Percentiles rank a stretch among this genome's conserved stretches.
Conservation (phyloP, 2,888 invertebrate genomes). For the Cordilura impudica region DNA sequence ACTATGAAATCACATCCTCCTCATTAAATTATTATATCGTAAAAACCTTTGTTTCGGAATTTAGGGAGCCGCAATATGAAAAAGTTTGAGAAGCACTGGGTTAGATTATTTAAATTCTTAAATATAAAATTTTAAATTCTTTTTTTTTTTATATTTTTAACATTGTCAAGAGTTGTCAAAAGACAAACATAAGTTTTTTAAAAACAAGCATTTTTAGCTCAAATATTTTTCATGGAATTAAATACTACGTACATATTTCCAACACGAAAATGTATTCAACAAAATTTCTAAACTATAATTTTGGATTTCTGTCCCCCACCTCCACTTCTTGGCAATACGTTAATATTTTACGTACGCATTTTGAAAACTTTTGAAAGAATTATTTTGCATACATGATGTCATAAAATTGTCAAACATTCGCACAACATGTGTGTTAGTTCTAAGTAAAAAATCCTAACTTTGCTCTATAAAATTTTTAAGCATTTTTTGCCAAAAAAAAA, state of each 20-base stretch:
- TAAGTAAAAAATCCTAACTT: background rate
- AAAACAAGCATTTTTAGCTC: constrained; percentile 23
- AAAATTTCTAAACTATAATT: background rate
- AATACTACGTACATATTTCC: constrained; percentile 31
- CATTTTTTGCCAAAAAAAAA: background rate
- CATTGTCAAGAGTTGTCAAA: constrained; percentile 25
- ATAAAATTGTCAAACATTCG: constrained; percentile 43
- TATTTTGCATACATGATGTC: constrained; percentile 47
- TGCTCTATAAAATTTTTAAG: background rate
- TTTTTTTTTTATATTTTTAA: background rate
- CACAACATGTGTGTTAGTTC: background rate
- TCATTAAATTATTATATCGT: too few relatives aligned
- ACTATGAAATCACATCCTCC: too few relatives aligned
- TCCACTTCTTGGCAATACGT: background rate
- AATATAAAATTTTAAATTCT: background rate
- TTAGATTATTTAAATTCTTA: too few relatives aligned
- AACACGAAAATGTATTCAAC: constrained; percentile 22
- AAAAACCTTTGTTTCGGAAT: too few relatives aligned
- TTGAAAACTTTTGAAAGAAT: background rate
- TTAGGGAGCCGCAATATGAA: too few relatives aligned
- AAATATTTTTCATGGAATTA: constrained; percentile 37
- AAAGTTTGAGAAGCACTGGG: too few relatives aligned
- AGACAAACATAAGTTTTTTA: background rate
- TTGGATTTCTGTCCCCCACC: background rate
- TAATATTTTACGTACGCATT: constrained; percentile 31